Base-by-base conservation (phyloP, 2,888 invertebrate genomes). In the Oscheius sp. region DNA sequence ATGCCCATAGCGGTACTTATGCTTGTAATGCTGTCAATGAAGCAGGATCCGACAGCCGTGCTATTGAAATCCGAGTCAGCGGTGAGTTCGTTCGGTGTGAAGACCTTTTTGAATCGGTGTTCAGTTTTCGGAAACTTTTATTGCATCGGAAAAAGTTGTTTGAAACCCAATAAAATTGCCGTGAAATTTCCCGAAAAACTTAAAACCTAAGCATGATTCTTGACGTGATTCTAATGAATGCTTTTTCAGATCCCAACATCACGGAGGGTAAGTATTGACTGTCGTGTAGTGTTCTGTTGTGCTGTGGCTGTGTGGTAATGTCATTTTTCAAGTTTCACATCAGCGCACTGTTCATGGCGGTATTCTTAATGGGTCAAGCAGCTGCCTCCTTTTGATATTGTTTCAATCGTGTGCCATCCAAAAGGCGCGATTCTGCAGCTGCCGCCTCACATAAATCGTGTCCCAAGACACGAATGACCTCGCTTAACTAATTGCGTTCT, bases 1-100 rank as follows among this genome's bases (percentile, higher is more conserved):
- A 76, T 53, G 49, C 61, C n/a, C 80, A 82, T 56, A 72, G 76
- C 49, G 82, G 82, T 59, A 74, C 68, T 49, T 82, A 82, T 69
- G 69, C 59, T 18, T 82, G 82, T 64, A 46, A 64, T 23, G 82
- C 76, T 12, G 73, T 71, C 46, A 78, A 76, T 46, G 69, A 74
- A 46, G 80, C 77, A 13, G 82, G 82, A 29, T 56, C 41, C 18
- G 75, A 71, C 53, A 35, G 35, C n/a, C 69, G 73, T 2, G 70
- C 64, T 12, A 73, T 78, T 53, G 79, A 80, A 13, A 69, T 82
- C 53, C 68, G 72, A 27, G 82, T 82, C n/a, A 70, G 76, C 7
- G 80, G 82, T 82, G 52, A 73, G 76, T 66, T 52, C 25, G 2
- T 18, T 21, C 63, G 43, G 35, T 35, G 35, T 35, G 35, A 35